These are phyloP conservation scores for Parazoanthus darwini DNA, from an alignment of 92 coral and sea anemone genomes.

Conservation along the genomic window DNA sequence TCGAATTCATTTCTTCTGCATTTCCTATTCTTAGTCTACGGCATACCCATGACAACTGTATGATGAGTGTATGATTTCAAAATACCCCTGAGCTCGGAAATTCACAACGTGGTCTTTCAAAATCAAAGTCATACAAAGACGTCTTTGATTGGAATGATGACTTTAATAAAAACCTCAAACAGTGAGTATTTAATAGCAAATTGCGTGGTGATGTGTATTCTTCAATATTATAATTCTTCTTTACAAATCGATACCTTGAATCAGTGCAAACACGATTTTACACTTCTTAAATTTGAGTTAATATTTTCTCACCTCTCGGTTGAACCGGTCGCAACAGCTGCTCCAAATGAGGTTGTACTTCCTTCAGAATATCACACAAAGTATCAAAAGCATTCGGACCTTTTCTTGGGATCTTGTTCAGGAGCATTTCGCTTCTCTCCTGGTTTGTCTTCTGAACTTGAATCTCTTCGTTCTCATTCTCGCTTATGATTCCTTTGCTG, in stretches of 20 bases:
- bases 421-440: slow-evolving; percentile 60
- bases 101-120: no score
- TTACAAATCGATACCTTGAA: no score
- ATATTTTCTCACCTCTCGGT: slow-evolving; percentile 48
- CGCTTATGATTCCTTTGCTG: slow-evolving; percentile 58
- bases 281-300: not conserved
- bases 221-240: no score
- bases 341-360: slow-evolving; percentile 76
- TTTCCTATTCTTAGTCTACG: no score
- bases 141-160: not conserved
- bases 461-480: slow-evolving; percentile 65
- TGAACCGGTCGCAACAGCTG: slow-evolving; percentile 54
- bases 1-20: no score
- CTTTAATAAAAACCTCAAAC: not conserved
- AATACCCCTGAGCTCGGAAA: no score
- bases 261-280: not conserved
- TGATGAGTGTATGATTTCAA: no score
- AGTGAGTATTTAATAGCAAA: no score
- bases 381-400: slow-evolving; percentile 77
- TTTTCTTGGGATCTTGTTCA: slow-evolving; percentile 64
- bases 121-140: not conserved
- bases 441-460: slow-evolving; percentile 31
- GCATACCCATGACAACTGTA: no score
- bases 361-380: slow-evolving; percentile 71
- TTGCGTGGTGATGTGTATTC: no score